Percentiles rank a stretch among this genome's conserved stretches.
Evolutionary conservation across 2,888 invertebrate genomes (phyloP).

Genomic region (Trichogramma evanescens): DNA sequence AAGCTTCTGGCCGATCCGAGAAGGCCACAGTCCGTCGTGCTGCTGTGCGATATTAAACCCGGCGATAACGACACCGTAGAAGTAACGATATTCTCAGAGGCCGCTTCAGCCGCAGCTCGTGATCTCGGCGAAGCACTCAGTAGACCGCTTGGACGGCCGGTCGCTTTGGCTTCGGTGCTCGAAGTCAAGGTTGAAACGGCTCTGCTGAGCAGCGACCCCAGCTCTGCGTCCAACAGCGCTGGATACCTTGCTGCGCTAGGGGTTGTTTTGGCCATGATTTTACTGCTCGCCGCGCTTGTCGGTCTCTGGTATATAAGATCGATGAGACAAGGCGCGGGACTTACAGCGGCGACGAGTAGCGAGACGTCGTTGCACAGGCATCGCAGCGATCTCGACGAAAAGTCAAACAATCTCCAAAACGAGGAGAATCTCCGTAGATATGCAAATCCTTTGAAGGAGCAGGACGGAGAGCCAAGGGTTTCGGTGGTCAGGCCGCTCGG

Average conservation of each 20-base stretch:
- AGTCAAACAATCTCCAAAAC: constrained; percentile 85
- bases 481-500: constrained; percentile 49
- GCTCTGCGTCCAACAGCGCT: constrained; percentile 22
- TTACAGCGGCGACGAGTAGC: constrained; percentile 44
- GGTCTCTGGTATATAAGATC: constrained; percentile 40
- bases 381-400: constrained; percentile 68
- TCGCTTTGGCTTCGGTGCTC: constrained; percentile 64
- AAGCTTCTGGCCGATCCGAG: constrained; percentile 59
- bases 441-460: constrained; percentile 70
- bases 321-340: constrained; percentile 35
- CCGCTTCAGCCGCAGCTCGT: constrained; percentile 70
- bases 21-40: constrained; percentile 60
- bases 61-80: constrained; percentile 78
- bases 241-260: constrained; percentile 41
- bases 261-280: constrained; percentile 35
- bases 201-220: constrained; percentile 49
- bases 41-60: constrained; percentile 77
- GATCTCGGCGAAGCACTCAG: constrained; percentile 72
- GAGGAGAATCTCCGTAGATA: constrained; percentile 82
- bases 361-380: constrained; percentile 49
- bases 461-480: constrained; percentile 52
- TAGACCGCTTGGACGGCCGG: constrained; percentile 52
- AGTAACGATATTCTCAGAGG: constrained; percentile 76
- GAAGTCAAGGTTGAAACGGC: constrained; percentile 74
- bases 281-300: constrained; percentile 36